Evolutionary conservation across 2,113 vertebrate species (phyloP).

Genomic region (Indri indri): DNA sequence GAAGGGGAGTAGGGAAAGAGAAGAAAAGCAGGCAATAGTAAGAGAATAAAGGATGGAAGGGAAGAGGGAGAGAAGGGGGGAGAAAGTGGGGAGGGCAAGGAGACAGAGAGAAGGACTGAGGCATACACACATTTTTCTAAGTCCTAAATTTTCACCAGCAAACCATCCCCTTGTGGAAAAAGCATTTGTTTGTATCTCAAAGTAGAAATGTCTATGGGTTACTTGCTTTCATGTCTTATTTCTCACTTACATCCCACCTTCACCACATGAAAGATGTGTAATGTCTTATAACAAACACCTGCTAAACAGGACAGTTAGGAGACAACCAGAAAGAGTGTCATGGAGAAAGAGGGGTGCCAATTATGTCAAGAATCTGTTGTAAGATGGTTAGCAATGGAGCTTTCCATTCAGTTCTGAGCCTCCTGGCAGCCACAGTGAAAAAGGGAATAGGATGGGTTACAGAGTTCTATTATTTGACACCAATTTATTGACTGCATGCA

Average conservation of each 20-base stretch:
- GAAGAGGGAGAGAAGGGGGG: too few species aligned
- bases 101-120: neutral
- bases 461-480: neutral
- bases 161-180: neutral
- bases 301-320: neutral
- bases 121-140: neutral
- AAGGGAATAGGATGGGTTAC: neutral
- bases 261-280: neutral
- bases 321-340: neutral
- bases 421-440: constrained; percentile 13
- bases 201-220: neutral
- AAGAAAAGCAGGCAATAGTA: neutral
- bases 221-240: neutral
- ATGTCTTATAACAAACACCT: neutral
- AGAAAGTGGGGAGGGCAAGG: neutral
- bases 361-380: neutral
- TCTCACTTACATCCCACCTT: neutral
- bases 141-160: neutral
- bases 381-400: neutral
- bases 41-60: neutral
- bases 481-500: neutral
- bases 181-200: neutral
- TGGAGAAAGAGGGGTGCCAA: neutral
- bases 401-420: neutral
- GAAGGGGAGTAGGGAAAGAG: neutral